These are phyloP conservation scores for Acipenser transmontanus DNA, from an alignment of 2,797 vertebrate species.

Conservation along the genomic window DNA sequence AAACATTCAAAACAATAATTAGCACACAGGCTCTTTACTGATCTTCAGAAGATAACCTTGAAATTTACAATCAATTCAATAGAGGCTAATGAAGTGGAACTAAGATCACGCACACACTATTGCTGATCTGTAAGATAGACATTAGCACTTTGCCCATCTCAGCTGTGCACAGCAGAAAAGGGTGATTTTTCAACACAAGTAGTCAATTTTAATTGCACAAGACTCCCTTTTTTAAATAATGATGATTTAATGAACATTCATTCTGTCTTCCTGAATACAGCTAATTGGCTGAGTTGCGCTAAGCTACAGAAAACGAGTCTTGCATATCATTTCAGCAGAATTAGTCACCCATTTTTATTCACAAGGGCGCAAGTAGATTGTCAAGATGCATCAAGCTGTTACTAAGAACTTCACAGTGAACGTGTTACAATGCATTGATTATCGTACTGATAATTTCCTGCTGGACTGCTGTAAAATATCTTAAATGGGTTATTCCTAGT, in stretches of 20 bases:
- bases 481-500: too few species aligned
- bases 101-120: constrained; percentile 45
- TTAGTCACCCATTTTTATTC: constrained; percentile 22
- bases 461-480: too few species aligned
- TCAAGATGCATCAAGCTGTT: constrained; percentile 22
- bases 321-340: constrained; percentile 16
- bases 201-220: constrained; percentile 58
- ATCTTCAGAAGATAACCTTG: constrained; percentile 7
- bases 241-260: constrained; percentile 68
- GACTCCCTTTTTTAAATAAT: constrained; percentile 59
- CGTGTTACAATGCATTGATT: constrained; percentile 24
- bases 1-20: constrained; percentile 47
- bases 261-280: constrained; percentile 48
- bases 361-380: not conserved
- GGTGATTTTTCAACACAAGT: constrained; percentile 38
- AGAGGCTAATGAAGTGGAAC: constrained; percentile 60
- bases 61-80: constrained; percentile 55
- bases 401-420: not conserved
- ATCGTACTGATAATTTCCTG: not conserved
- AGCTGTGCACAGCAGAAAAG: constrained; percentile 36
- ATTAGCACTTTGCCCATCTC: constrained; percentile 37
- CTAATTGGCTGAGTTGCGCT: constrained; percentile 48
- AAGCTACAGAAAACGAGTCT: constrained; percentile 13
- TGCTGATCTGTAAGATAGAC: constrained; percentile 36
- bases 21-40: constrained; percentile 15